Conservation (phyloP, 2,888 invertebrate genomes). For the Epirrhoe tristata region DNA sequence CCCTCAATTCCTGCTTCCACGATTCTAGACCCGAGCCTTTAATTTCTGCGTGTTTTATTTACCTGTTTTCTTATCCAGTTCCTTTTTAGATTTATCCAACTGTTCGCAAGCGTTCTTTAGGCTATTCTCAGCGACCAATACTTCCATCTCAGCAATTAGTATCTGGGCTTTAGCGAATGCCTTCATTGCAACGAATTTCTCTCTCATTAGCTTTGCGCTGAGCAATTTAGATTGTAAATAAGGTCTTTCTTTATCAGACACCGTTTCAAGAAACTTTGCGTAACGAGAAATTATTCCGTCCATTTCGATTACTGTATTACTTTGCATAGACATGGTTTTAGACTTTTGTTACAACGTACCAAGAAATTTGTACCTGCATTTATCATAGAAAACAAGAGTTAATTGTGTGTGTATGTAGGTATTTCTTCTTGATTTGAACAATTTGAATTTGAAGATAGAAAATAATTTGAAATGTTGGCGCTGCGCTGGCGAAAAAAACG, state of each 20-base stretch:
- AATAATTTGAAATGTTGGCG: too few relatives aligned
- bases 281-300: background rate
- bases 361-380: background rate
- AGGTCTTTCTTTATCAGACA: background rate
- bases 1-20: too few relatives aligned
- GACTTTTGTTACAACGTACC: background rate
- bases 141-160: constrained; percentile 1
- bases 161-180: background rate
- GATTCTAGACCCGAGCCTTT: background rate
- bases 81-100: background rate
- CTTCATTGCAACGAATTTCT: background rate
- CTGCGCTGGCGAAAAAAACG: too few relatives aligned
- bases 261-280: background rate
- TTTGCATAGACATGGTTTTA: background rate
- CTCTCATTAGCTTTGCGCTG: constrained; percentile 4
- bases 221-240: constrained; percentile 3
- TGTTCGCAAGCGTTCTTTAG: background rate
- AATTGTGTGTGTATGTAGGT: background rate
- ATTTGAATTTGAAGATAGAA: too few relatives aligned
- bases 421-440: too few relatives aligned
- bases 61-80: background rate
- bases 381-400: background rate
- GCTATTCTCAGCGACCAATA: background rate
- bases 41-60: background rate
- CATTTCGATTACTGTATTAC: background rate